phyloP scores from a whole-genome alignment of 2,888 invertebrate species.

The Troglohyphantes excavatus region DNA sequence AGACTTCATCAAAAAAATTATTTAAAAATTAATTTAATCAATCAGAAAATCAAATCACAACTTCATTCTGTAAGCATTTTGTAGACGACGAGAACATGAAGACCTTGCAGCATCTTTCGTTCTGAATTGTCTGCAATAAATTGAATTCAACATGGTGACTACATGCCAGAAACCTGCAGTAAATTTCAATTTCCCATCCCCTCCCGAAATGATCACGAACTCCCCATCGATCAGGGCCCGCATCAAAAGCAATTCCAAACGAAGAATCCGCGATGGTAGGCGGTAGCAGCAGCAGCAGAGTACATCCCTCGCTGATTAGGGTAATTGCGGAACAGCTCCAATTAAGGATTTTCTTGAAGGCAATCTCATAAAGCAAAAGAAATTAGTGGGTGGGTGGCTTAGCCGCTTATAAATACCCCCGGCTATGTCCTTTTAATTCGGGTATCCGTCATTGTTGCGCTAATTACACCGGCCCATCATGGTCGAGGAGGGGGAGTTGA shows the following conservation, averaged over 20 bases:
- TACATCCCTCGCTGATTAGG: slow-evolving; percentile 18
- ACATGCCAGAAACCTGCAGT: too few species aligned
- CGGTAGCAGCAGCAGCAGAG: background rate
- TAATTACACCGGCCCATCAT: slow-evolving; percentile 28
- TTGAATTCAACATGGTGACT: too few species aligned
- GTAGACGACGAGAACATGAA: too few species aligned
- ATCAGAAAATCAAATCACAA: too few species aligned
- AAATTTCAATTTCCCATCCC: too few species aligned
- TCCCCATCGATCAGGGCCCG: background rate
- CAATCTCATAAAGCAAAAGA: slow-evolving; percentile 19
- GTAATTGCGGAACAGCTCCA: slow-evolving; percentile 24
- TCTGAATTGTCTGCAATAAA: too few species aligned
- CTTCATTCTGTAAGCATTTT: too few species aligned
- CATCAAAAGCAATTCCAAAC: slow-evolving; percentile 26
- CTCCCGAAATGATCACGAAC: background rate
- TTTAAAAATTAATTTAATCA: too few species aligned
- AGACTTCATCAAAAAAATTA: too few species aligned
- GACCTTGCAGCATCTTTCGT: too few species aligned
- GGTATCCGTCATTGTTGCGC: slow-evolving; percentile 45
- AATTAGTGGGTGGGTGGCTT: slow-evolving; percentile 20
- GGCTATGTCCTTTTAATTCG: slow-evolving; percentile 45
- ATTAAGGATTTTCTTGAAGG: slow-evolving; percentile 32
- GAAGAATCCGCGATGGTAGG: slow-evolving; percentile 3
- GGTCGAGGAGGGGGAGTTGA: background rate
- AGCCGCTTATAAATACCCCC: slow-evolving; percentile 43